These are phyloP conservation scores for Acleris literana DNA, from an alignment of 2,888 invertebrate species.

Conservation along the genomic window DNA sequence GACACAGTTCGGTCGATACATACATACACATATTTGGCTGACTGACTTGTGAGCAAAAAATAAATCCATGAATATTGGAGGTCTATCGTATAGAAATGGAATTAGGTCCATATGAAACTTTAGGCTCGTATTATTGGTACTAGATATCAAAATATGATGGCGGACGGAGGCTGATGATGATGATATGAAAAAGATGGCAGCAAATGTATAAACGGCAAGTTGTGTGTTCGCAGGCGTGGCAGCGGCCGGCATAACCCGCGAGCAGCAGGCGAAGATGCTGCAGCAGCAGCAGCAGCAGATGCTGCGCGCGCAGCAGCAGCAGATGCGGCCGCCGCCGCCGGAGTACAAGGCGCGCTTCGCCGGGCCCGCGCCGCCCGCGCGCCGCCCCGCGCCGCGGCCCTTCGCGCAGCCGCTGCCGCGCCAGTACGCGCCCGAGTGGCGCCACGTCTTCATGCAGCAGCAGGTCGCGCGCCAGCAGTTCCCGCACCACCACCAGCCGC, in stretches of 20 bases:
- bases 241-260: slow-evolving; percentile 79
- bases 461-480: slow-evolving; percentile 73
- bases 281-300: slow-evolving; percentile 88
- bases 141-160: too few species aligned
- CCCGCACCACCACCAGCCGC: slow-evolving; percentile 78
- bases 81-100: too few species aligned
- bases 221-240: slow-evolving; percentile 58
- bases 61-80: too few species aligned
- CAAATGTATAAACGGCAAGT: background rate
- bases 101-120: too few species aligned
- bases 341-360: slow-evolving; percentile 90
- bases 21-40: too few species aligned
- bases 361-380: slow-evolving; percentile 53
- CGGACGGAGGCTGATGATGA: too few species aligned
- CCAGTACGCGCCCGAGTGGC: slow-evolving; percentile 77
- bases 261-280: slow-evolving; percentile 87
- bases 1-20: too few species aligned
- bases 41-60: too few species aligned
- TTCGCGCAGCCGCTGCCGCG: slow-evolving; percentile 63
- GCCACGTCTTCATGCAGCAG: slow-evolving; percentile 85
- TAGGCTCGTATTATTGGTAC: too few species aligned
- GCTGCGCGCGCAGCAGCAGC: slow-evolving; percentile 81
- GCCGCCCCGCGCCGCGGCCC: slow-evolving; percentile 58
- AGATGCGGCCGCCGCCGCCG: slow-evolving; percentile 90
- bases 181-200: background rate